Percentiles rank a stretch among this genome's conserved stretches.
These are phyloP conservation scores for Entomyzon cyanotis DNA, from an alignment of 2,113 vertebrate genomes.

Conservation along the genomic window DNA sequence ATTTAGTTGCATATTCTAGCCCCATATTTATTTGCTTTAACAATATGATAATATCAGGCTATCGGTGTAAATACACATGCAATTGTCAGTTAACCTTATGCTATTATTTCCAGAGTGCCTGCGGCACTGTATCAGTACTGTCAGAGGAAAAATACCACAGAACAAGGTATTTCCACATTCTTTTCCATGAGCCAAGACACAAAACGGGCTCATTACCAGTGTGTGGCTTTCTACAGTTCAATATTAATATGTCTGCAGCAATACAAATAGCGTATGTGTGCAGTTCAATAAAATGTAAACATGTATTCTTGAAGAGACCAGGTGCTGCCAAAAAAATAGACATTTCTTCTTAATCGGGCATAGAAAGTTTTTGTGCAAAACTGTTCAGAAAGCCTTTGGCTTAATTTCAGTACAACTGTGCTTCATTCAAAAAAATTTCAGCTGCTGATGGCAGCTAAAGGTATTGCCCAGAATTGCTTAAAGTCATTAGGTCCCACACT, in stretches of 20 bases:
- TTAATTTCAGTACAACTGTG: background rate
- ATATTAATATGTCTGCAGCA: slow-evolving; percentile 62
- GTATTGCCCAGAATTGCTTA: background rate
- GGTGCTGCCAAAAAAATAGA: slow-evolving; percentile 20
- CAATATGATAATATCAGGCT: slow-evolving; percentile 77
- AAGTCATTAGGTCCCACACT: background rate
- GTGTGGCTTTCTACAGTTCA: slow-evolving; percentile 69
- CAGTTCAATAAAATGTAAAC: slow-evolving; percentile 70
- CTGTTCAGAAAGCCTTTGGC: background rate
- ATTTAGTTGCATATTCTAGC: slow-evolving; percentile 60
- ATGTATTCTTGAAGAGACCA: slow-evolving; percentile 50
- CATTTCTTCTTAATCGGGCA: background rate
- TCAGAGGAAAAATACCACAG: slow-evolving; percentile 70
- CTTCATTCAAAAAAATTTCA: background rate
- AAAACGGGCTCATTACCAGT: slow-evolving; percentile 76
- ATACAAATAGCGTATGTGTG: background rate
- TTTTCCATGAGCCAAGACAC: slow-evolving; percentile 67
- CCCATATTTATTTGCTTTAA: slow-evolving; percentile 65
- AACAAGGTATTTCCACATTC: slow-evolving; percentile 71
- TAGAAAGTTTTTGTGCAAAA: background rate
- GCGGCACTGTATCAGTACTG: slow-evolving; percentile 74
- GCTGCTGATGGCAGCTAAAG: background rate
- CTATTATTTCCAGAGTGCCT: slow-evolving; percentile 78
- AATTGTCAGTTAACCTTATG: slow-evolving; percentile 80
- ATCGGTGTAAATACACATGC: slow-evolving; percentile 78